Percentiles rank a stretch among this genome's conserved stretches.
Conservation (phyloP, 2,113 vertebrate genomes). For the Tonatia bakeri region DNA sequence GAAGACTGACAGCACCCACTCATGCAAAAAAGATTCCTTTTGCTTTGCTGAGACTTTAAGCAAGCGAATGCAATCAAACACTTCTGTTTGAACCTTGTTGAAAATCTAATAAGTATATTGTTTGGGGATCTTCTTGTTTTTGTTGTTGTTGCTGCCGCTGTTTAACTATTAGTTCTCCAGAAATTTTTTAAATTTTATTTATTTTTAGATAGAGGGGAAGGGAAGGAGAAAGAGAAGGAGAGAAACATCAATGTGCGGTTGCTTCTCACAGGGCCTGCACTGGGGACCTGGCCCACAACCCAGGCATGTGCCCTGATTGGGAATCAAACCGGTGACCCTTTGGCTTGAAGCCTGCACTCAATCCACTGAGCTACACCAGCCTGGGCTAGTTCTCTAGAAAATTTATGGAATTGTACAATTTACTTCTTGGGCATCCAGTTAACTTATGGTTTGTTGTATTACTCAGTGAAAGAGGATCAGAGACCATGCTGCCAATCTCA, state of each 20-base stretch:
- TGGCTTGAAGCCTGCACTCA: too few species aligned
- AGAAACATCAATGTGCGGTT: too few species aligned
- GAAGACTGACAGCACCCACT: not conserved
- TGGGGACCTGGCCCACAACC: too few species aligned
- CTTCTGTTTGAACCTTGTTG: not conserved
- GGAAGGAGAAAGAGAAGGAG: too few species aligned
- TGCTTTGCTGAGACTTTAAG: not conserved
- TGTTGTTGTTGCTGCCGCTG: not conserved
- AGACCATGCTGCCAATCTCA: not conserved
- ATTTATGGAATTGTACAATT: not conserved
- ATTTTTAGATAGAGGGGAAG: too few species aligned
- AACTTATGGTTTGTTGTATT: not conserved
- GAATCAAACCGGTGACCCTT: too few species aligned
- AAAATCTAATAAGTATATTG: slow-evolving; percentile 8
- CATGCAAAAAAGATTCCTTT: not conserved
- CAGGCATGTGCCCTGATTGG: too few species aligned
- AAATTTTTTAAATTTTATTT: not conserved
- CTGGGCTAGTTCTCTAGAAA: not conserved
- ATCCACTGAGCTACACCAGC: too few species aligned
- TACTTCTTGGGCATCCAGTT: not conserved
- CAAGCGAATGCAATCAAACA: slow-evolving; percentile 19
- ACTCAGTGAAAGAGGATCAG: not conserved
- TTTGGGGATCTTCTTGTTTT: not conserved
- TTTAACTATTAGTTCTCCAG: not conserved
- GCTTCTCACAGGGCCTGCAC: too few species aligned